Evolutionary conservation across 2,797 vertebrate genomes (phyloP).

Genomic region (Acridotheres tristis): DNA sequence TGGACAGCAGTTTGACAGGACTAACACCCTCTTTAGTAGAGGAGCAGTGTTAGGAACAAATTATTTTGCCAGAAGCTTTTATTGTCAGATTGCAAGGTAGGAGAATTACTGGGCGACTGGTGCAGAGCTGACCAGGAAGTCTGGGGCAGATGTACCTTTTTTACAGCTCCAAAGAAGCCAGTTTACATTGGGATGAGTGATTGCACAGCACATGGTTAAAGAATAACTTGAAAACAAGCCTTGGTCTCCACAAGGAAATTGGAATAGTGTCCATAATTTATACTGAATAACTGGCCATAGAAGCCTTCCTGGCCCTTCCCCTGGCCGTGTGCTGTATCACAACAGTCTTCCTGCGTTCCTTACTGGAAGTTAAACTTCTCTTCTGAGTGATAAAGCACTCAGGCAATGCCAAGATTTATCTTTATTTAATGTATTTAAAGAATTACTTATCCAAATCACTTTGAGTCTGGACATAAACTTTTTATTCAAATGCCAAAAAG

Average conservation of each 20-base stretch:
- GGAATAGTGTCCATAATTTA: neutral
- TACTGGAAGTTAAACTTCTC: neutral
- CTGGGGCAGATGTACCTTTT: neutral
- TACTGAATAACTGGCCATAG: neutral
- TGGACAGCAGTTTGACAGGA: neutral
- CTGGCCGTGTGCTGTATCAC: fast-evolving
- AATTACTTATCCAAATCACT: neutral
- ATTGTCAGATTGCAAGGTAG: neutral
- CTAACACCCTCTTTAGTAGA: neutral
- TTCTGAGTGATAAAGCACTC: neutral
- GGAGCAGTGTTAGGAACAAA: neutral
- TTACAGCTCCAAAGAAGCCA: neutral
- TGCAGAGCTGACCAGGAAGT: neutral
- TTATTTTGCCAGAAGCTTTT: neutral
- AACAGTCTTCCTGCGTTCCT: neutral
- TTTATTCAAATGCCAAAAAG: neutral
- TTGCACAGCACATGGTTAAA: neutral
- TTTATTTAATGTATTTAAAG: neutral
- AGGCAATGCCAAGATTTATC: neutral
- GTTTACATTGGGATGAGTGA: neutral
- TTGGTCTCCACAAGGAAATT: neutral
- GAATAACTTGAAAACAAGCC: neutral
- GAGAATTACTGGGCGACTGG: neutral
- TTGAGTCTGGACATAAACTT: neutral
- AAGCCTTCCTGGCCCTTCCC: neutral